A percentile compares a stretch with the other conserved stretches of the same genome.
These are phyloP conservation scores for Cnemophilus loriae DNA, from an alignment of 2,113 vertebrate species.

Conservation along the genomic window DNA sequence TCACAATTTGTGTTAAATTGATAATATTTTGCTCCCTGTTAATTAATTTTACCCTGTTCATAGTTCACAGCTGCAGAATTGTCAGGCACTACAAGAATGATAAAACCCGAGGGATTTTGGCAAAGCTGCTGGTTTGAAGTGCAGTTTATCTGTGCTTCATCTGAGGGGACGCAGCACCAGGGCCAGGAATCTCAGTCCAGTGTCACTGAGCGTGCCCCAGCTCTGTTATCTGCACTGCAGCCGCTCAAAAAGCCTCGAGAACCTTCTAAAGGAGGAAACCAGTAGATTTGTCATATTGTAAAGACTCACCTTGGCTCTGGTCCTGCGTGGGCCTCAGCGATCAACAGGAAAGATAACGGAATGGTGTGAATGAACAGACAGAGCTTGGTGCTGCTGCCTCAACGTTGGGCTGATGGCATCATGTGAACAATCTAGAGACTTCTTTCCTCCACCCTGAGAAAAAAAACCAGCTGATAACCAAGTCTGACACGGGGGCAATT, in stretches of 20 bases:
- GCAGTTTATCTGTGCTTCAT: neutral
- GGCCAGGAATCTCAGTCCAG: too few species aligned
- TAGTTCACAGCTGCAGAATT: neutral
- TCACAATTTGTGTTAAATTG: neutral
- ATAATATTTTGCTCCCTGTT: neutral
- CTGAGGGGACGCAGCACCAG: too few species aligned
- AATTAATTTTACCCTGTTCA: neutral
- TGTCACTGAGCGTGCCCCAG: neutral
- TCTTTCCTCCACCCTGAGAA: neutral
- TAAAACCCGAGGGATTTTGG: neutral
- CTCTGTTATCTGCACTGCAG: constrained; percentile 9
- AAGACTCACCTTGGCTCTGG: neutral
- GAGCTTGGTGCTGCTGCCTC: neutral
- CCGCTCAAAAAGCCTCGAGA: constrained; percentile 2
- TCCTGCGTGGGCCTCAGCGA: constrained; percentile 15
- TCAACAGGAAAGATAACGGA: constrained; percentile 69
- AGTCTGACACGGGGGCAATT: neutral
- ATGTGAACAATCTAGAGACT: neutral
- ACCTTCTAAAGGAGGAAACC: constrained; percentile 28
- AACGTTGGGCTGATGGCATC: neutral
- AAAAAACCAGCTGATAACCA: neutral
- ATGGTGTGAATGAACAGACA: constrained; percentile 44
- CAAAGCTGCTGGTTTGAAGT: neutral
- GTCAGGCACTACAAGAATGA: fast-evolving
- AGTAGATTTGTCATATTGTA: neutral